Base-by-base conservation (phyloP, 2,113 vertebrate genomes). In the Chlamydotis undulata region DNA sequence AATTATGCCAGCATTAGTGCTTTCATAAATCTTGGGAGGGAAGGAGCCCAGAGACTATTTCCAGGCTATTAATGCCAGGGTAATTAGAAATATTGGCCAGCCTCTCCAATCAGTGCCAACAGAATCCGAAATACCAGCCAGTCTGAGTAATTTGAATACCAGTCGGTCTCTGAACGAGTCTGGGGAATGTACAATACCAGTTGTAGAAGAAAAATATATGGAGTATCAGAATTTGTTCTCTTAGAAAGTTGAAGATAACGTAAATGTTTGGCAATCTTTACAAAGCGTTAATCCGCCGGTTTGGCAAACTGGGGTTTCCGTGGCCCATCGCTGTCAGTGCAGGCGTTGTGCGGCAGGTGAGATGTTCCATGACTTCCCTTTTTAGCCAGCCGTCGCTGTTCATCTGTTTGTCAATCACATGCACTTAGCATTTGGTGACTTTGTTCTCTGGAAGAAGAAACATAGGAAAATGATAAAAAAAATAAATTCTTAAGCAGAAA, bases 61-160 rank as follows among this genome's bases (percentile, higher is more conserved):
- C 95, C 94, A 97, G 84, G 90, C 92, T 95, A 59, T 97, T 97
- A 97, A 98, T 97, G 94, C 96, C 94, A 97, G 97, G 78, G 92
- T 96, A 97, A 85, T 97, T 98, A 93, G 94, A 98, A 98, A 97
- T 98, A 97, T 93, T 94, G 90, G 94, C 97, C 97, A 98, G 59
- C 88, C 96, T 94, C 87, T 93, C 96, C 92, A 95, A 24, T 95
- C 80, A 94, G 89, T 96, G 96, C 97, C 97, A 97, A 26, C 8
- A 89, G 86, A 87, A 71, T 92, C 89, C 63, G 45, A 97, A 97
- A 96, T 94, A 92, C 91, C 90, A 90, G 89, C 97, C 94, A 79
- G 94, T 93, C 94, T 97, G 94, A 93, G 93, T 96, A 80, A 92
- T 83, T 93, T 89, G 95, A 97, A 91, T 95, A 89, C 93, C 91